These are phyloP conservation scores for Lithobates pipiens DNA, from an alignment of 2,797 vertebrate genomes.

Conservation along the genomic window DNA sequence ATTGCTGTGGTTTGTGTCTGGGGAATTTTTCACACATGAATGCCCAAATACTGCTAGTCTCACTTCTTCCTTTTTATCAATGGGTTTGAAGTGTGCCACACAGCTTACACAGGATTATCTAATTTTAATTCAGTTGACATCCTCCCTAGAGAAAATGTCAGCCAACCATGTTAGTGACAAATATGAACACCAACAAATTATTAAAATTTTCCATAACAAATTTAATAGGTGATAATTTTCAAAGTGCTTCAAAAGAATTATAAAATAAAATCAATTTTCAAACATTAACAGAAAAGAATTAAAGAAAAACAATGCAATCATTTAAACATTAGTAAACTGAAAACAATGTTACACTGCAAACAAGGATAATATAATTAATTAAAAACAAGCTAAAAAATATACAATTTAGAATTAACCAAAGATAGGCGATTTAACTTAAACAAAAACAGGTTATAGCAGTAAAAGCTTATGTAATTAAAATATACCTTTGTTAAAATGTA, in stretches of 20 bases:
- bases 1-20: slow-evolving; percentile 71
- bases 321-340: background rate
- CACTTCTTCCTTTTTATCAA: slow-evolving; percentile 83
- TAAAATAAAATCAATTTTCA: background rate
- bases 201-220: slow-evolving; percentile 21
- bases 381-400: background rate
- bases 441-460: too few relatives aligned
- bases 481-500: background rate
- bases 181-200: background rate
- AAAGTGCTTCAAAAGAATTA: background rate
- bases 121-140: slow-evolving; percentile 63
- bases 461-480: background rate
- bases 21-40: slow-evolving; percentile 73
- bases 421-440: background rate
- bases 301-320: background rate
- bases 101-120: slow-evolving; percentile 75
- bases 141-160: slow-evolving; percentile 41
- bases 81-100: slow-evolving; percentile 69
- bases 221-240: slow-evolving; percentile 30
- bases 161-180: slow-evolving; percentile 17
- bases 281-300: background rate
- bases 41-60: slow-evolving; percentile 73
- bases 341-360: background rate
- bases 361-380: background rate
- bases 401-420: background rate